Evolutionary conservation across 2,113 vertebrate species (phyloP).

Genomic region (Thinocorus orbignyianus): DNA sequence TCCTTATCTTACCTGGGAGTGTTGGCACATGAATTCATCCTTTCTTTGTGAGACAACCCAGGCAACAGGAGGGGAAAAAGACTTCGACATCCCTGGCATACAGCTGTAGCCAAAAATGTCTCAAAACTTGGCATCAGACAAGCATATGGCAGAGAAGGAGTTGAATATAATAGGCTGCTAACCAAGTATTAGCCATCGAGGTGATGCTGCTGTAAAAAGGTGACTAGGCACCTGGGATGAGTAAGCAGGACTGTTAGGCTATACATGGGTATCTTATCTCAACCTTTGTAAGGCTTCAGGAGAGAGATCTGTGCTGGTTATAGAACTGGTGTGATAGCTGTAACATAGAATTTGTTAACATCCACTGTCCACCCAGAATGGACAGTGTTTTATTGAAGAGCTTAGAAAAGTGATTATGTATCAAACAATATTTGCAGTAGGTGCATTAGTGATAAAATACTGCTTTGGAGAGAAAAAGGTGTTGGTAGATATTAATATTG

Average conservation of each 20-base stretch:
- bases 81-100: not conserved
- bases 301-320: not conserved
- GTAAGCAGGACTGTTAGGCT: not conserved
- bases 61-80: not conserved
- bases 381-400: not conserved
- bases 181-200: not conserved
- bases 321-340: not conserved
- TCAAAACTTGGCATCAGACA: not conserved
- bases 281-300: not conserved
- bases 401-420: not conserved
- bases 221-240: not conserved
- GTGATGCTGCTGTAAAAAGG: not conserved
- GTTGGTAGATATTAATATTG: not conserved
- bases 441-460: not conserved
- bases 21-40: not conserved
- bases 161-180: not conserved
- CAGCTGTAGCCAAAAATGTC: not conserved
- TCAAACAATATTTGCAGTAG: not conserved
- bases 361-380: not conserved
- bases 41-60: not conserved
- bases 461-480: not conserved
- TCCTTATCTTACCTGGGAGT: not conserved
- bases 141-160: not conserved
- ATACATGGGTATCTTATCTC: not conserved
- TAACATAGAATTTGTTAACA: not conserved